phyloP scores from a whole-genome alignment of 2,113 vertebrate genomes.

The Gobio gobio region DNA sequence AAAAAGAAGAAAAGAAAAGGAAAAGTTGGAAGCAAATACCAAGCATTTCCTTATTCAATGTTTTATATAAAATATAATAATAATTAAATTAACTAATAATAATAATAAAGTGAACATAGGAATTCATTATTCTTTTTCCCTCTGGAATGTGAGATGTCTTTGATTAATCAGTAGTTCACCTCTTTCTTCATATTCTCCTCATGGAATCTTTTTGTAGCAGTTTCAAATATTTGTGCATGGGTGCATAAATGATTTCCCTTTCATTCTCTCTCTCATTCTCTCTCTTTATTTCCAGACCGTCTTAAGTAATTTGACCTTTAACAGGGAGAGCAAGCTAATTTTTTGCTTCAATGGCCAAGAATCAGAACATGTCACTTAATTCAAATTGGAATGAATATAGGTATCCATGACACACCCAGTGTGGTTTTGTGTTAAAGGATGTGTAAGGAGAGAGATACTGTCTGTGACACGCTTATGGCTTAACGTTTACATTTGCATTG shows the following conservation, averaged over 20 bases:
- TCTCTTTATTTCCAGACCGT: constrained; percentile 65
- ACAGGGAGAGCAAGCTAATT: constrained; percentile 79
- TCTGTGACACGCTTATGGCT: constrained; percentile 13
- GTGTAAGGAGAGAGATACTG: constrained; percentile 31
- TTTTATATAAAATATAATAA: neutral
- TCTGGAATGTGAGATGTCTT: neutral
- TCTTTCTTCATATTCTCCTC: constrained; percentile 5
- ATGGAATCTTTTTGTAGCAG: constrained; percentile 34
- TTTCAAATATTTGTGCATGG: constrained; percentile 55
- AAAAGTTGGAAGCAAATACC: neutral
- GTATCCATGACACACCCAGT: constrained; percentile 69
- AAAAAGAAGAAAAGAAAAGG: neutral
- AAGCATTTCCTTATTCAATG: neutral
- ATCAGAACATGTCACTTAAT: constrained; percentile 83
- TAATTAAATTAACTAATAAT: neutral
- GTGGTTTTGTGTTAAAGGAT: constrained; percentile 56
- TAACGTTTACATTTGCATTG: neutral
- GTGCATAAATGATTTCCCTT: constrained; percentile 70
- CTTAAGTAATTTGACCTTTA: constrained; percentile 72
- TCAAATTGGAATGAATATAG: constrained; percentile 78
- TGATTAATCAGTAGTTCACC: neutral
- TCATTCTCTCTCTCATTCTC: constrained; percentile 57
- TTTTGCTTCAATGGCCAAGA: constrained; percentile 84
- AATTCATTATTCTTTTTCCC: neutral
- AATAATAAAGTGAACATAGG: neutral